Evolutionary conservation across 2,113 vertebrate species (phyloP), one percentile per base, ranked within the genome.

Genomic region (Rhynchomys soricoides): DNA sequence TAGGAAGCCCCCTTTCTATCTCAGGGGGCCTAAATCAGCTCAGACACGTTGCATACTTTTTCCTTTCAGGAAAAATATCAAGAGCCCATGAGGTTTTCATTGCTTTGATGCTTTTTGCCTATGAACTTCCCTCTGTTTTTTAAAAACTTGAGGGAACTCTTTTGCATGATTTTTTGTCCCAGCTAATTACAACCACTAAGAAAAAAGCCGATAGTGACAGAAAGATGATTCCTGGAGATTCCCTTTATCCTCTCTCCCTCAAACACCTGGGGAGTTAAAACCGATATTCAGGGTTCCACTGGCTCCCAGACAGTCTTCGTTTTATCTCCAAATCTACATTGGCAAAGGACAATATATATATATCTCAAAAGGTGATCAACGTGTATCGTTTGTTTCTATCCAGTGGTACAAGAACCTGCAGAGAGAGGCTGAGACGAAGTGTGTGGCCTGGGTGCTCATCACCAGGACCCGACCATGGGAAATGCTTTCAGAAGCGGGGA

Each of bases 81-180:
- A 95, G 86, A 55, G 87, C 96, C 79, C 96, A 98, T 92, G 95
- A 97, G 95, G 96, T 97, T 97, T 97, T 96, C 97, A 97, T 97
- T 97, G 95, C 96, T 96, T 96, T 97, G 96, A 97, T 95, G 89
- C 45, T 81, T 93, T 78, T 97, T 95, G 82, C 79, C 50, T 89
- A 95, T 95, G 66, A 96, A 97, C 94, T 83, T 55, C 91, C 90
- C 85, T 64, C 81, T 55, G 71, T 96, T 97, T 95, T 94, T 95
- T 87, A 85, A 94, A 97, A 96, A 88, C 85, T 86, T 78, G 85
- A 92, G 91, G 93, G 90, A 78, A 94, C 82, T 96, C 64, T 94
- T 93, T 92, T 97, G 91, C 94, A 89, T 78, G 71, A 94, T 86
- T 94, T 95, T 95, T 34, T 82, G 1, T 5, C 16, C 81, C 85